These are phyloP conservation scores for Smutsia temminckii DNA, from an alignment of 2,797 vertebrate species.

Conservation along the genomic window DNA sequence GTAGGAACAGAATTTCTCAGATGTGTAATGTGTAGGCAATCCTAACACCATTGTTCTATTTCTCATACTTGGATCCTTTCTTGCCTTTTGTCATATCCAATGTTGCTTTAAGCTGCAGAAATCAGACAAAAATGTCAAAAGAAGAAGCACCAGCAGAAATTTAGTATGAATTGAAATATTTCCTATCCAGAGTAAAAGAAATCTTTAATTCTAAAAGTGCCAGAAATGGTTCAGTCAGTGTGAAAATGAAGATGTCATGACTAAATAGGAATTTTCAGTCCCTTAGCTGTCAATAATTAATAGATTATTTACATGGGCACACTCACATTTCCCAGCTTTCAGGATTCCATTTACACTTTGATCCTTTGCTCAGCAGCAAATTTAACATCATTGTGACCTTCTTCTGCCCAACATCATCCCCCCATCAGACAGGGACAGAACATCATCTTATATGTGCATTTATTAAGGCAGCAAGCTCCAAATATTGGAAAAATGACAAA, in stretches of 20 bases:
- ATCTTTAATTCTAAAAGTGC: constrained; percentile 76
- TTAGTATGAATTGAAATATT: constrained; percentile 73
- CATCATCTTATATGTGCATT: constrained; percentile 82
- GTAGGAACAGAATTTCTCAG: neutral
- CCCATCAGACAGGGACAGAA: constrained; percentile 78
- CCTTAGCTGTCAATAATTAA: constrained; percentile 93
- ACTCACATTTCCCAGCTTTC: constrained; percentile 90
- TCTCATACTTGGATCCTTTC: neutral
- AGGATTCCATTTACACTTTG: constrained; percentile 92
- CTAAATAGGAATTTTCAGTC: constrained; percentile 85
- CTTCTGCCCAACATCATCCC: constrained; percentile 78
- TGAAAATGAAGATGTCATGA: constrained; percentile 87
- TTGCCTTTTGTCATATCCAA: constrained; percentile 35
- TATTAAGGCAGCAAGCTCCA: constrained; percentile 80
- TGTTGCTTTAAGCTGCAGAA: constrained; percentile 53
- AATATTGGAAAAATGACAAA: constrained; percentile 80
- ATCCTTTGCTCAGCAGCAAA: constrained; percentile 89
- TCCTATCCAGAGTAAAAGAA: constrained; percentile 58
- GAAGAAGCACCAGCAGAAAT: constrained; percentile 60
- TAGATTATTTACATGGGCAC: constrained; percentile 96
- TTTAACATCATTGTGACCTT: constrained; percentile 86
- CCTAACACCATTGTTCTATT: constrained; percentile 5
- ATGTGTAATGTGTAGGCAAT: neutral
- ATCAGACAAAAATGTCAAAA: constrained; percentile 71
- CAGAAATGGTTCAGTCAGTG: constrained; percentile 72